Conservation (phyloP, 2,113 vertebrate genomes). For the Lampris incognitus region DNA sequence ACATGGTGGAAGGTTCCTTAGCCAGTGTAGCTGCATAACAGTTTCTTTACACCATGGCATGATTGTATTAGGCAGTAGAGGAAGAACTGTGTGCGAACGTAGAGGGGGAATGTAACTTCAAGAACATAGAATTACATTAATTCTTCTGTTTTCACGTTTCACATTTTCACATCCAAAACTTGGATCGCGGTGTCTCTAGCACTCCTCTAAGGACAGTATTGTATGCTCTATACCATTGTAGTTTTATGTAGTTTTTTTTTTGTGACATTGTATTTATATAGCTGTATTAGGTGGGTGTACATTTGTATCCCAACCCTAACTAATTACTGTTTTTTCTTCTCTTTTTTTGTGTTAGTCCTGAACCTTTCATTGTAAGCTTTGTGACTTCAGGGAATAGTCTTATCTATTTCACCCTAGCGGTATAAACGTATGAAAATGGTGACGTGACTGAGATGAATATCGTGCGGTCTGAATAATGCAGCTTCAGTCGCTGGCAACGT, state of each 20-base stretch:
- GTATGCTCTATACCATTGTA: slow-evolving; percentile 44
- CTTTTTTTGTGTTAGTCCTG: slow-evolving; percentile 9
- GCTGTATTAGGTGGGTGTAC: slow-evolving; percentile 18
- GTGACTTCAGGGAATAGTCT: background rate
- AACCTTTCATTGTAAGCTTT: slow-evolving; percentile 39
- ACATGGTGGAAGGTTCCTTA: background rate
- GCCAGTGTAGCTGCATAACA: background rate
- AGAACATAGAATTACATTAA: slow-evolving; percentile 75
- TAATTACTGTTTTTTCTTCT: slow-evolving; percentile 7
- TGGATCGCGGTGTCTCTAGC: slow-evolving; percentile 32
- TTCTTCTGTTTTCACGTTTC: slow-evolving; percentile 46
- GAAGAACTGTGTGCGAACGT: slow-evolving; percentile 17
- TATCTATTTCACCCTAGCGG: background rate
- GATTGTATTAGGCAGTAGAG: slow-evolving; percentile 49
- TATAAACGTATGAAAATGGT: background rate
- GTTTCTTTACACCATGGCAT: slow-evolving; percentile 14
- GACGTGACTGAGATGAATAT: background rate
- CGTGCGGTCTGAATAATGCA: background rate
- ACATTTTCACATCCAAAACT: slow-evolving; percentile 4
- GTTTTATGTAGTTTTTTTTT: slow-evolving; percentile 39
- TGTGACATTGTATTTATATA: slow-evolving; percentile 29
- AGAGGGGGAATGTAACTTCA: slow-evolving; percentile 30
- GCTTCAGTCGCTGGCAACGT: background rate
- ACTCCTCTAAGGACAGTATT: slow-evolving; percentile 66
- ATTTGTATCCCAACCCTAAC: background rate